Base-by-base conservation (phyloP, 2,888 invertebrate genomes). In the Tortrix viridana region DNA sequence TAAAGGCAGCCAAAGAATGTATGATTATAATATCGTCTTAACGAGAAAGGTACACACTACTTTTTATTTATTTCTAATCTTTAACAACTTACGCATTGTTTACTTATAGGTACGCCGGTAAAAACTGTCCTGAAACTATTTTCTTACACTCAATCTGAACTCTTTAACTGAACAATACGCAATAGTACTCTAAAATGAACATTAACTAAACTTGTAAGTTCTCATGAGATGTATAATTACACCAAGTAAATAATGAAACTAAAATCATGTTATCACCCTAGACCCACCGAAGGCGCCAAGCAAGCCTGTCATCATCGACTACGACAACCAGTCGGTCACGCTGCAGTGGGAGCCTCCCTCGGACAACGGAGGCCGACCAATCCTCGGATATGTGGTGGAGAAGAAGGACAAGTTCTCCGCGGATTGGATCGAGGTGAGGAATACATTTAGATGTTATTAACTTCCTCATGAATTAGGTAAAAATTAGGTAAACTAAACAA, bases 291-390 rank as follows among this genome's bases (percentile, higher is more conserved):
- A 95, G 70, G 95, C 96, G 71, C 99, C 99, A 55, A 95, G 97
- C 62, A 97, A 97, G 85, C 99, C 99, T 0, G 95, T 96, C 50
- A 96, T 98, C 72, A 94, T 95, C 67, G 98, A 99, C 80, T 99
- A 98, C 85, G 99, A 99, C 86, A 97, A 97, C 79, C 95, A 95
- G 81, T 98, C 98, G 71, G 98, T 96, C 0, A 96, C 97, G 2
- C 92, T 98, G 53, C 95, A 96, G 84, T 99, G 99, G 99, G 95
- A 95, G 67, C 95, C 96, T 59, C 99, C 99, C 0, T 95, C 95
- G 43, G 96, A 93, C 72, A 98, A 98, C 80, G 98, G 99, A 73
- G 98, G 98, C 32, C 94, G 98, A 67, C 97, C 98, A 0, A 96
- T 99, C 71, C 94, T 95, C 14, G 96, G 97, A 71, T 98, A 98